These are phyloP conservation scores for Luidia sarsii DNA, from an alignment of 53 echinoderm and acorn worm species.

Conservation along the genomic window DNA sequence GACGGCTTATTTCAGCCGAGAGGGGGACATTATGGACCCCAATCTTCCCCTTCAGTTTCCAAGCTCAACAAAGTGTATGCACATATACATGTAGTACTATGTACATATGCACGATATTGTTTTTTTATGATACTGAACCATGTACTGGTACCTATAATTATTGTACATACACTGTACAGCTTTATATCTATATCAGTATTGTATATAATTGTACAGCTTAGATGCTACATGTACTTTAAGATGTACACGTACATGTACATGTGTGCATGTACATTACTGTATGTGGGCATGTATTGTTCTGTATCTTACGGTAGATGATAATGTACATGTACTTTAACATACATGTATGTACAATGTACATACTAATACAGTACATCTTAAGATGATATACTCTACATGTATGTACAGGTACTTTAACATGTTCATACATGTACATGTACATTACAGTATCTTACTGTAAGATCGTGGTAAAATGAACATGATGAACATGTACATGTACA, in stretches of 20 bases:
- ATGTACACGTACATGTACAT: neutral
- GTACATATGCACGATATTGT: no score
- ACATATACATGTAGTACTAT: no score
- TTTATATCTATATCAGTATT: neutral
- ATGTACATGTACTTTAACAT: neutral
- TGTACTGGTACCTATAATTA: no score
- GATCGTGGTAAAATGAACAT: neutral
- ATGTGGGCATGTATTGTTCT: neutral
- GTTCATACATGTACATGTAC: neutral
- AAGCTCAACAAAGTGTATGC: no score
- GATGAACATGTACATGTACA: neutral
- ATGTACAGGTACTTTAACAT: no score
- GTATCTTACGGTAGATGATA: neutral
- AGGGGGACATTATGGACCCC: no score
- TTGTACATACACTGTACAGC: no score
- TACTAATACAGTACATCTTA: neutral
- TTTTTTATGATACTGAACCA: no score
- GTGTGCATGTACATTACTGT: no score
- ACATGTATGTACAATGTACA: neutral
- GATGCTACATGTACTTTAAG: neutral
- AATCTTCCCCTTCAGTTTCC: no score
- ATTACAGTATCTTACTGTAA: neutral
- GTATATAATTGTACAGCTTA: neutral
- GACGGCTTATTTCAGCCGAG: no score
- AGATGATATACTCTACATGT: no score